Percentiles rank a stretch among this genome's conserved stretches.
phyloP scores from a whole-genome alignment of 2,797 vertebrate species.

The Myiotriccus ornatus region DNA sequence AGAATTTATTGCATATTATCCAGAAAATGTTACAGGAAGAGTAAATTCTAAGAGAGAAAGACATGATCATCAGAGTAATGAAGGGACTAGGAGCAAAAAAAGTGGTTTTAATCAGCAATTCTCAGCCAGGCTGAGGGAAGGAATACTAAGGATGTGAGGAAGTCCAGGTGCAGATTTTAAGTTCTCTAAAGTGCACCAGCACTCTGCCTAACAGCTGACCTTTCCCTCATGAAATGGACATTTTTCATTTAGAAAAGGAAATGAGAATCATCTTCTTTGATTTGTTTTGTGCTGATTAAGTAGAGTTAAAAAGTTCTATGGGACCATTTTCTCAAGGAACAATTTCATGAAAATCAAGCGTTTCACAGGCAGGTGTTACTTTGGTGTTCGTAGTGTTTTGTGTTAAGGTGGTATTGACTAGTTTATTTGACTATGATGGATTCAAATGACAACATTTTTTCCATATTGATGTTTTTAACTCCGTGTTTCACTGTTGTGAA shows the following conservation, averaged over 20 bases:
- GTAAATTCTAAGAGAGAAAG: not conserved
- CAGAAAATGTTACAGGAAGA: not conserved
- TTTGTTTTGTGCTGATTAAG: constrained; percentile 6
- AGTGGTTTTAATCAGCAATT: not conserved
- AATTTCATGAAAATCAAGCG: not conserved
- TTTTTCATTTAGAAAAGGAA: constrained; percentile 67
- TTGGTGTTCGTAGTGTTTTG: not conserved
- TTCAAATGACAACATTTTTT: not conserved
- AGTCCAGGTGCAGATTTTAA: constrained; percentile 51
- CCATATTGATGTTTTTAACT: not conserved
- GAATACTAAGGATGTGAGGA: constrained; percentile 1
- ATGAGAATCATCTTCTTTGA: constrained; percentile 54
- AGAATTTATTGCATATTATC: constrained; percentile 9
- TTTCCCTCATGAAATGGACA: constrained; percentile 40
- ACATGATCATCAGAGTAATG: not conserved
- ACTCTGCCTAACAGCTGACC: constrained; percentile 20
- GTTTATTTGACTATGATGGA: not conserved
- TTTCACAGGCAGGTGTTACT: constrained; percentile 17
- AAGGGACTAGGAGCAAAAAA: not conserved
- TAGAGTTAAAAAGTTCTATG: not conserved
- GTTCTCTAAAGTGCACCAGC: constrained; percentile 21
- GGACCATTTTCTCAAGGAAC: constrained; percentile 2
- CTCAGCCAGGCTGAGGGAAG: not conserved
- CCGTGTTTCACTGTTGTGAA: not conserved
- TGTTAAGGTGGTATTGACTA: not conserved